Base-by-base conservation (phyloP, 2,797 vertebrate genomes). In the Euphonia xanthogaster region DNA sequence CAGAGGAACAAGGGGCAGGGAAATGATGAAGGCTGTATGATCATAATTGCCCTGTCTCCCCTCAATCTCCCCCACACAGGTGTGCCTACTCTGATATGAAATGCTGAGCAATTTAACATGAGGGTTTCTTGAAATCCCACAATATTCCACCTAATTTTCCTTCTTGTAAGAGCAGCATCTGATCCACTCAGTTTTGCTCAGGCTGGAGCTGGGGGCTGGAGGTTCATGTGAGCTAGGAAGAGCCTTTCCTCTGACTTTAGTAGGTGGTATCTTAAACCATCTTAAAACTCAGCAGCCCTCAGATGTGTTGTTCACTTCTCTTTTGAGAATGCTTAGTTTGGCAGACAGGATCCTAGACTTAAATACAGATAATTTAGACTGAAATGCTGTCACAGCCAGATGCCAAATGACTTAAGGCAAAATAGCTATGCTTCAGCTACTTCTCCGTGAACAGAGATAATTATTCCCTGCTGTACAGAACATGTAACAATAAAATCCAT, bases 11-110 rank as follows among this genome's bases (percentile, higher is more conserved):
- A 62, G 30, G 21, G 45, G 16, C 33, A 61, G 33, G 40, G 23
- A 66, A 13, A 67, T 58, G 48, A 28, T 5, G 21, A 48, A 66
- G 23, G 40, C 33, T 50, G 3, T 7, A 19, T 5, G 28, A 85
- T 30, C 13, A 2, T 20, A 33, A 71, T n/a, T 7, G 7, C 28
- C 16, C 11, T 12, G 7, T 45, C 48, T 60, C 31, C 14, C 39
- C 0, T 0, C 62, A 57, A 7, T 33, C 31, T 67, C 54, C 61
- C 1, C 0, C 22, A 12, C 31, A 28, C 13, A 39, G 18, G 18
- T 57, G 3, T 61, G 45, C 70, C 45, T 68, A 10, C 30, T 48
- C 40, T 50, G 66, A 45, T 16, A 20, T 0, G 6, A 20, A 78
- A 54, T 0, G 1, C 40, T 72, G 42, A 50, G 42, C n/a, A 68